phyloP scores from a whole-genome alignment of 2,797 vertebrate species.

The Clangula hyemalis region DNA sequence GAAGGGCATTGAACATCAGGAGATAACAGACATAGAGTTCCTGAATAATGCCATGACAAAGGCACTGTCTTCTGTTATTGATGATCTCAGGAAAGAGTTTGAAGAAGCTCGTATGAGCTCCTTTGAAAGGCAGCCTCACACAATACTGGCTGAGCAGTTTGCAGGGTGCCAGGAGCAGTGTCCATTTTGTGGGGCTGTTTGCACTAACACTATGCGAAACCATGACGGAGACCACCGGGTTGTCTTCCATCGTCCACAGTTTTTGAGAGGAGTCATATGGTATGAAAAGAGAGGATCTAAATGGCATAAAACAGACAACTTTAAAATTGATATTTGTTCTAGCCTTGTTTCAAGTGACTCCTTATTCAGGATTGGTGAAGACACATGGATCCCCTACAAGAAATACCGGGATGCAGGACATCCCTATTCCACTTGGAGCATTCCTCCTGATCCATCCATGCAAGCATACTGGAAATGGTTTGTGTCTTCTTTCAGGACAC shows the following conservation, averaged over 20 bases:
- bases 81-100: fast-evolving
- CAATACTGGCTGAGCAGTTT: conserved; percentile 58
- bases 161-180: conserved; percentile 69
- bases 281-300: fast-evolving
- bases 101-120: fast-evolving
- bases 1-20: conserved; percentile 56
- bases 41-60: conserved; percentile 39
- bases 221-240: conserved; percentile 13
- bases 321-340: conserved; percentile 61
- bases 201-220: conserved; percentile 49
- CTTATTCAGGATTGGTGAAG: fast-evolving
- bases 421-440: conserved; percentile 15
- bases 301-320: neutral
- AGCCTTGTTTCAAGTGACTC: conserved; percentile 1
- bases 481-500: conserved; percentile 10
- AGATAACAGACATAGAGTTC: conserved; percentile 68
- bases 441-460: neutral
- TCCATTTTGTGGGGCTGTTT: conserved; percentile 70
- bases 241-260: conserved; percentile 26
- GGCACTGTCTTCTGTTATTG: neutral
- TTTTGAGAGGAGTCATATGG: fast-evolving
- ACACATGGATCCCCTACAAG: neutral
- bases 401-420: neutral
- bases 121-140: neutral
- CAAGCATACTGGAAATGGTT: conserved; percentile 64